Conservation (phyloP, 2,797 vertebrate species). For the Menidia menidia region DNA sequence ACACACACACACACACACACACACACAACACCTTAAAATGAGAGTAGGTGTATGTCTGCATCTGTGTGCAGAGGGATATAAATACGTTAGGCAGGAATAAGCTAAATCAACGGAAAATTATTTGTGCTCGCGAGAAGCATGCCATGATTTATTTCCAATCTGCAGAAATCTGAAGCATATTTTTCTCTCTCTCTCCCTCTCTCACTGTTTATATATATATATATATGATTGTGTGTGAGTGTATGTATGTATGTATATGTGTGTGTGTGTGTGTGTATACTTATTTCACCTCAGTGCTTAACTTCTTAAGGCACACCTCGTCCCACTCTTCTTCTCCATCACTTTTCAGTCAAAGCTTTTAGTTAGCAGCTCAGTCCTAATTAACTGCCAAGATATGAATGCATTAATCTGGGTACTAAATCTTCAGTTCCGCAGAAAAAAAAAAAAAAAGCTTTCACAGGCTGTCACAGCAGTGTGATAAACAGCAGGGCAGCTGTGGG, state of each 20-base stretch:
- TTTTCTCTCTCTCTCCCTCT: too few relatives aligned
- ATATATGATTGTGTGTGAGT: too few relatives aligned
- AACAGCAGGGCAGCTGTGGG: conserved; percentile 54
- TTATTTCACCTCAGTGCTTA: conserved; percentile 58
- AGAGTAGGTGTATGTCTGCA: background rate
- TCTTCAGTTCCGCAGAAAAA: conserved; percentile 66
- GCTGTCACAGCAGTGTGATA: conserved; percentile 70
- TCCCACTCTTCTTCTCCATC: conserved; percentile 60
- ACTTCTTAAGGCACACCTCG: conserved; percentile 38
- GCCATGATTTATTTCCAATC: too few relatives aligned
- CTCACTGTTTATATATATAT: too few relatives aligned
- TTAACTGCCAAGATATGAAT: conserved; percentile 79
- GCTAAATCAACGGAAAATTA: conserved; percentile 8
- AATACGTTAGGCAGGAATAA: background rate
- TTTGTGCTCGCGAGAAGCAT: too few relatives aligned
- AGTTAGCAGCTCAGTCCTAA: conserved; percentile 69
- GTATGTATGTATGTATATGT: conserved; percentile 17
- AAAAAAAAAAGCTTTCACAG: conserved; percentile 74
- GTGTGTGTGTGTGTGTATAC: conserved; percentile 1
- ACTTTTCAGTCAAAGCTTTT: conserved; percentile 64
- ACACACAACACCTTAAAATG: background rate
- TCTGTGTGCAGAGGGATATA: conserved; percentile 6
- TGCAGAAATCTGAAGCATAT: too few relatives aligned
- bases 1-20: conserved; percentile 16
- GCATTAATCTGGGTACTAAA: conserved; percentile 73